These are phyloP conservation scores for Orestias chungarensis DNA, from an alignment of 2,797 vertebrate genomes.

Conservation along the genomic window DNA sequence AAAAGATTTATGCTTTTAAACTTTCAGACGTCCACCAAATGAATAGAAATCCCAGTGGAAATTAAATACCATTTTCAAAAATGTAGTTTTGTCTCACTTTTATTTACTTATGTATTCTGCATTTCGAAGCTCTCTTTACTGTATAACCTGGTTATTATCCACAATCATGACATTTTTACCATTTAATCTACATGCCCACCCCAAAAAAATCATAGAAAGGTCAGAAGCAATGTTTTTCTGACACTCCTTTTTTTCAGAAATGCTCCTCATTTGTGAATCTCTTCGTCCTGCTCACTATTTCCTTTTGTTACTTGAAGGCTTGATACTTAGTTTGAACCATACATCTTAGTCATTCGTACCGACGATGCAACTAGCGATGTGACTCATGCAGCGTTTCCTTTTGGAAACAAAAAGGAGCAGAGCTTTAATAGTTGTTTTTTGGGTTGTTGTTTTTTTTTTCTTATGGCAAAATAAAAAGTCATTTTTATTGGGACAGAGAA, in stretches of 20 bases:
- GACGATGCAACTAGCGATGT: slow-evolving; percentile 3
- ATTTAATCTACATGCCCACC: too few species aligned
- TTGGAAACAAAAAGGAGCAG: not conserved
- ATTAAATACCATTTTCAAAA: too few species aligned
- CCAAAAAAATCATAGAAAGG: not conserved
- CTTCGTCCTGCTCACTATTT: not conserved
- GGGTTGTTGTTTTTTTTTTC: too few species aligned
- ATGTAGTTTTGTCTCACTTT: too few species aligned
- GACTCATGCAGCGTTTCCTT: slow-evolving; percentile 18
- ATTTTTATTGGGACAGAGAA: not conserved
- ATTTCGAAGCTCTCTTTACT: too few species aligned
- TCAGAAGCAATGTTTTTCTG: not conserved
- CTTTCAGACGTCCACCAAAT: too few species aligned
- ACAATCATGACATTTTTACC: too few species aligned
- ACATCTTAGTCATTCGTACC: slow-evolving; percentile 15
- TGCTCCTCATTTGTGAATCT: not conserved
- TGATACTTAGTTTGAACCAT: slow-evolving; percentile 15
- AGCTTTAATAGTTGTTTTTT: not conserved
- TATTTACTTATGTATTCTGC: too few species aligned
- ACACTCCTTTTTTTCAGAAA: not conserved
- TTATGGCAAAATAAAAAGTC: too few species aligned
- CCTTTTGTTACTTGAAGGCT: not conserved
- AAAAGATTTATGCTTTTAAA: too few species aligned
- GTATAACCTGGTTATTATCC: too few species aligned
- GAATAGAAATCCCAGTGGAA: too few species aligned